Base-by-base conservation (phyloP, 1,140 invertebrate species). In the Melipona quadrifasciata region DNA sequence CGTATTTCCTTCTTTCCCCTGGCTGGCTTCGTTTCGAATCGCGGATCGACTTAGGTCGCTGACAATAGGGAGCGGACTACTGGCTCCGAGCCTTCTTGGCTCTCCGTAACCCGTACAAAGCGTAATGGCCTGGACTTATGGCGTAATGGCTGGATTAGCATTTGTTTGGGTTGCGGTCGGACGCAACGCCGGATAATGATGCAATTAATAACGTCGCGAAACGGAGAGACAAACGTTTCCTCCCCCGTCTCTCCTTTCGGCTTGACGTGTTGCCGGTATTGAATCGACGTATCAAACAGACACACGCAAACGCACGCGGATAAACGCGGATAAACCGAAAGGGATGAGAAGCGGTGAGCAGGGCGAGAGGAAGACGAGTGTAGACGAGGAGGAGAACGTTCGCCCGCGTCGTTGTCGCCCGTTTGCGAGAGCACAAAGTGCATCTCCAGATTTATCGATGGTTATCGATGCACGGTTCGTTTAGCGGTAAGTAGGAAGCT, bases 121-220 rank as follows among this genome's bases (percentile, higher is more conserved):
- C 81, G 24, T 83, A 61, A 68, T 67, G 55, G 39, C 24, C 16
- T 31, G 31, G 70, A 39, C 70, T 70, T 73, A 73, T 53, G 55
- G 47, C n/a, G n/a, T n/a, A n/a, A n/a, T n/a, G n/a, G n/a, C n/a
- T 24, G 70, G 67, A 84, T 84, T 86, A 86, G 64, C 85, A 86
- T 86, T 86, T 67, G 74, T 84, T 86, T 84, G 82, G 72, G 74
- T 68, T 57, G 31, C 57, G 67, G 67, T 57, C 53, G 68, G 58
- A 79, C 58, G 17, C 58, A 58, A 79, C 58, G 17, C 58, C 57
- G 75, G 76, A 80, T 86, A 86, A 86, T 85, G 76, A 77, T 39
- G 85, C 85, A 79, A 86, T 86, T 86, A 86, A 86, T 86, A 86
- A 85, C 80, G 67, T 80, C 85, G 53, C 77, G 86, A 80, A 71